Evolutionary conservation across 2,888 invertebrate species (phyloP).

Genomic region (Hermaeophaga mercurialis): DNA sequence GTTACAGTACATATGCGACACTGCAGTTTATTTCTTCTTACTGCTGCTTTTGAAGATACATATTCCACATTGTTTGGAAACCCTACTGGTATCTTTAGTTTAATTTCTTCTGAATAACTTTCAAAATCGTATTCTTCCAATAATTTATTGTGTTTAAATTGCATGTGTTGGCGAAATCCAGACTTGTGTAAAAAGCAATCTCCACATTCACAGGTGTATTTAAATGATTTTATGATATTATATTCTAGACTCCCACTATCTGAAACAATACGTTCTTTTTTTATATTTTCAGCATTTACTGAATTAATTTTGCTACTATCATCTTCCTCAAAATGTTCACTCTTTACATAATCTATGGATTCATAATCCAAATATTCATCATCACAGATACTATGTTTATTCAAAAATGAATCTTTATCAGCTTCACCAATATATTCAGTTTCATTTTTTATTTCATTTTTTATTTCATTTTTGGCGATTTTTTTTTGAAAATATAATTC

Average conservation of each 20-base stretch:
- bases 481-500: slow-evolving; percentile 13
- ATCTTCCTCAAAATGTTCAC: too few relatives aligned
- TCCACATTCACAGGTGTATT: slow-evolving; percentile 30
- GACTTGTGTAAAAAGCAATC: slow-evolving; percentile 27
- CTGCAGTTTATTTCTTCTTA: slow-evolving; percentile 22
- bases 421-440: too few relatives aligned
- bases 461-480: not conserved
- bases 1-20: slow-evolving; percentile 25
- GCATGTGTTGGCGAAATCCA: slow-evolving; percentile 29
- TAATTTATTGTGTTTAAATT: slow-evolving; percentile 18
- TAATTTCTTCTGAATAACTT: slow-evolving; percentile 19
- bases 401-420: not conserved
- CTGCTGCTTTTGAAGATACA: slow-evolving; percentile 17
- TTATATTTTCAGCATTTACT: too few relatives aligned
- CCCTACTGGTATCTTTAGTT: slow-evolving; percentile 23
- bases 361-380: slow-evolving; percentile 1
- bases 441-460: not conserved
- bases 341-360: too few relatives aligned
- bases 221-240: slow-evolving; percentile 16
- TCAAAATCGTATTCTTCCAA: slow-evolving; percentile 22
- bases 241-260: slow-evolving; percentile 14
- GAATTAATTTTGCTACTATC: too few relatives aligned
- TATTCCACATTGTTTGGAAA: slow-evolving; percentile 25
- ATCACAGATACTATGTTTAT: slow-evolving; percentile 1
- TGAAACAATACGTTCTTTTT: too few relatives aligned